These are phyloP conservation scores for Polyploca ridens DNA, from an alignment of 2,888 invertebrate species.

Conservation along the genomic window DNA sequence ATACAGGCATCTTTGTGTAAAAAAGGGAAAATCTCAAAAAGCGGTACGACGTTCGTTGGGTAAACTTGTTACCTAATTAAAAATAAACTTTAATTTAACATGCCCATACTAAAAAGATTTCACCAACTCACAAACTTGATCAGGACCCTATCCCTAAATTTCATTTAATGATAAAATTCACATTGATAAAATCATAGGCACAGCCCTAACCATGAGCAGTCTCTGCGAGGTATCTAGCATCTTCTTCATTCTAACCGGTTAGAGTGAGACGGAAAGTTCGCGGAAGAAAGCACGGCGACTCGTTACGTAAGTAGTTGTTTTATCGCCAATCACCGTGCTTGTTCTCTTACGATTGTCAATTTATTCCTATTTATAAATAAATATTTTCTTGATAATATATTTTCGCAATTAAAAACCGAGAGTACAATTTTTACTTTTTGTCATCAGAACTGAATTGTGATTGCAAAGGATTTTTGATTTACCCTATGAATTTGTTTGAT, in stretches of 20 bases:
- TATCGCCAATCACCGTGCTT: conserved; percentile 56
- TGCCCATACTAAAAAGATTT: too few relatives aligned
- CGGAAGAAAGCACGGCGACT: conserved; percentile 71
- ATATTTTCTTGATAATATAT: conserved; percentile 30
- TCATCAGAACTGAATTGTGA: too few relatives aligned
- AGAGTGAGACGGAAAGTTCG: conserved; percentile 57
- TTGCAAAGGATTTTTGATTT: too few relatives aligned
- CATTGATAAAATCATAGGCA: conserved; percentile 9
- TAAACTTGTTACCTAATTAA: too few relatives aligned
- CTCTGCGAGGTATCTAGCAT: conserved; percentile 42
- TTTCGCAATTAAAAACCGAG: background rate
- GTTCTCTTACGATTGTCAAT: conserved; percentile 44
- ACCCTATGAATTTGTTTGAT: too few relatives aligned
- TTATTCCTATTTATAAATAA: conserved; percentile 19
- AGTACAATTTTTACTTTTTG: too few relatives aligned
- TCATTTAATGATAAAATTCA: background rate
- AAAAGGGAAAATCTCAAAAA: too few relatives aligned
- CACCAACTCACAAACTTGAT: too few relatives aligned
- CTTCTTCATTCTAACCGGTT: conserved; percentile 40
- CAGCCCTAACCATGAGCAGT: conserved; percentile 53
- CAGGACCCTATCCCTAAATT: background rate
- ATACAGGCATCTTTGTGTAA: too few relatives aligned
- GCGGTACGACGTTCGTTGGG: too few relatives aligned
- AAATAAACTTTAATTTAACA: too few relatives aligned
- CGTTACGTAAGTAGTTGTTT: conserved; percentile 69